Conservation (phyloP, 2,113 vertebrate species). For the Oncorhynchus masou region DNA sequence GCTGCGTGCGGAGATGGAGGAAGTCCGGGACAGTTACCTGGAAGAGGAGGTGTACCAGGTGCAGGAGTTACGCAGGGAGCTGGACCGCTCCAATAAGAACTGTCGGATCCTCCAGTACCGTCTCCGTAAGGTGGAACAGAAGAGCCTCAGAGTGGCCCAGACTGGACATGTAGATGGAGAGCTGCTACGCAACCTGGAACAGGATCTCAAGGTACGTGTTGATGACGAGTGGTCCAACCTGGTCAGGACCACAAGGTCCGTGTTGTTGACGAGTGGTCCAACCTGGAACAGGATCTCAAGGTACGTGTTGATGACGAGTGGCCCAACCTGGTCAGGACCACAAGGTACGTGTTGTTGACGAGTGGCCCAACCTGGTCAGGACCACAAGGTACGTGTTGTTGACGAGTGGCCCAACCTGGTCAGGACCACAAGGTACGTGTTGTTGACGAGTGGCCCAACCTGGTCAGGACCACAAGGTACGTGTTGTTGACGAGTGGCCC, state of each 20-base stretch:
- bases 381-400: neutral
- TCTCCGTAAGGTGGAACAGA: constrained; percentile 95
- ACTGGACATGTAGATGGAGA: constrained; percentile 95
- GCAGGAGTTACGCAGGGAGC: constrained; percentile 93
- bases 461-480: too few species aligned
- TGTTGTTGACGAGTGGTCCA: neutral
- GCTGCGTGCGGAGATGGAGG: constrained; percentile 97
- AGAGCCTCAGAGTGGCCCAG: constrained; percentile 94
- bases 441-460: neutral
- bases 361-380: too few species aligned
- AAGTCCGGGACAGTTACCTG: constrained; percentile 95
- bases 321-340: too few species aligned
- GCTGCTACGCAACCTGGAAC: constrained; percentile 90
- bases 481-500: too few species aligned
- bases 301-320: neutral
- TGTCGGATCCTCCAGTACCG: constrained; percentile 98
- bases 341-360: constrained; percentile 63
- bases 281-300: too few species aligned
- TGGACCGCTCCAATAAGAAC: constrained; percentile 97
- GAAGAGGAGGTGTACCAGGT: constrained; percentile 98
- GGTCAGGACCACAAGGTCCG: neutral
- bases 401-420: too few species aligned
- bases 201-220: constrained; percentile 89
- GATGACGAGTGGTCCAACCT: neutral
- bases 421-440: neutral